Evolutionary conservation across 2,797 vertebrate genomes (phyloP), one percentile per base, ranked within the genome.

Genomic region (Heterohyrax brucei): DNA sequence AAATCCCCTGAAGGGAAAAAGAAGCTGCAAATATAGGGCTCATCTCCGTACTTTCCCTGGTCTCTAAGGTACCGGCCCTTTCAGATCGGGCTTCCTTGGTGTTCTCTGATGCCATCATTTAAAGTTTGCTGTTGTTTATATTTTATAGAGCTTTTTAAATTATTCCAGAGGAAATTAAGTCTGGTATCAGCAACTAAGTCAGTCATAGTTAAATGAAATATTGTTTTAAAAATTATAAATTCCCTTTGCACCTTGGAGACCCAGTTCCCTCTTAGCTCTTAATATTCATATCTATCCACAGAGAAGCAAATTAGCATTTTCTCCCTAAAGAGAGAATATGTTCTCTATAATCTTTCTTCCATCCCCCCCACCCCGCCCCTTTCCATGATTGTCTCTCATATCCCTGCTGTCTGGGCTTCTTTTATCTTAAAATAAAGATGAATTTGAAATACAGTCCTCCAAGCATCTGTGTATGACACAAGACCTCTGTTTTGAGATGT

Each of bases 71-170:
- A 16, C 44, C 8, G 26, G 86, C 30, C 22, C n/a, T 14, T 89
- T 28, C 33, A 30, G 22, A 64, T 72, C 24, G 30, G 86, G 46
- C 68, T 78, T 1, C 48, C 3, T 92, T 39, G 24, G 24, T n/a
- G n/a, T 16, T 80, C 64, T 50, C 66, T 59, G 66, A 56, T 53
- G 26, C 16, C 44, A 76, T 21, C 44, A 76, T 76, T 92, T 75
- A 44, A 30, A 30, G 66, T 13, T 68, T 46, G 53, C 53, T 6
- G 24, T 26, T 78, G 16, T 88, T 92, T 62, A 46, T 61, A 24
- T 87, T 89, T 90, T 44, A 70, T 73, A n/a, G 72, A 95, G 46
- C 46, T 87, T 77, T 75, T 59, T 44, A 14, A 79, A 21, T 89
- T 33, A 61, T 79, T 94, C 44, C 61, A 39, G 39, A 48, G 24